Percentiles rank a stretch among this genome's conserved stretches.
These are phyloP conservation scores for Lepidurus arcticus DNA, from an alignment of 1,140 invertebrate genomes.

Conservation along the genomic window DNA sequence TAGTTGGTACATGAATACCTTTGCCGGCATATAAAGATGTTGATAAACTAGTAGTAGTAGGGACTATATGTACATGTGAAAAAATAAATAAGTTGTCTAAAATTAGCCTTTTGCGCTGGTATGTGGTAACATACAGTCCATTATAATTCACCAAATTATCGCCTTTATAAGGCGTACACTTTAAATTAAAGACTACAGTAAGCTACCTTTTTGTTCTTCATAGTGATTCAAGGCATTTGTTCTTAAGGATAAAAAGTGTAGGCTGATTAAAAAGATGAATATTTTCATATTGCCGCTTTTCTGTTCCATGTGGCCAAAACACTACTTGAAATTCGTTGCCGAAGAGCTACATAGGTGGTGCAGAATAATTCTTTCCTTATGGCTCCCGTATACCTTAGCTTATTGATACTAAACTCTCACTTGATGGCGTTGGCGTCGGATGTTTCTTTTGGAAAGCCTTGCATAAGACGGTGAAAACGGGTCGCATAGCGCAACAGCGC, in stretches of 20 bases:
- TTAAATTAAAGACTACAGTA: not conserved
- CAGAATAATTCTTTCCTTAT: not conserved
- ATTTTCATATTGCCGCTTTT: slow-evolving; percentile 15
- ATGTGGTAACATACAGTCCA: not conserved
- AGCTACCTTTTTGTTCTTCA: not conserved
- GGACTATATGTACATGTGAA: not conserved
- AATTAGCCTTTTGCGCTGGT: not conserved
- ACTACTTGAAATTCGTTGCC: not conserved
- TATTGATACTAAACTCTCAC: too few relatives aligned
- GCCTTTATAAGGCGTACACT: not conserved
- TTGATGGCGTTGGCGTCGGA: too few relatives aligned
- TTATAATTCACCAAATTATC: not conserved
- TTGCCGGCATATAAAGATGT: not conserved
- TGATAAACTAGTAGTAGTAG: not conserved
- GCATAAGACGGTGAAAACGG: too few relatives aligned
- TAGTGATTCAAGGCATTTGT: not conserved
- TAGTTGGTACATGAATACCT: not conserved
- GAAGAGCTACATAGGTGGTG: not conserved
- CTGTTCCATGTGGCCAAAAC: not conserved
- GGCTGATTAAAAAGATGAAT: not conserved
- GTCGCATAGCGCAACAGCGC: too few relatives aligned
- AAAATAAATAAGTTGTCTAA: not conserved
- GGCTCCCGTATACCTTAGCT: too few relatives aligned
- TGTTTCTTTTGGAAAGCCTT: too few relatives aligned
- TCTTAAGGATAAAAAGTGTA: not conserved